Evolutionary conservation across 2,888 invertebrate species (phyloP), one percentile per base, ranked within the genome.

Genomic region (Ceramica pisi): DNA sequence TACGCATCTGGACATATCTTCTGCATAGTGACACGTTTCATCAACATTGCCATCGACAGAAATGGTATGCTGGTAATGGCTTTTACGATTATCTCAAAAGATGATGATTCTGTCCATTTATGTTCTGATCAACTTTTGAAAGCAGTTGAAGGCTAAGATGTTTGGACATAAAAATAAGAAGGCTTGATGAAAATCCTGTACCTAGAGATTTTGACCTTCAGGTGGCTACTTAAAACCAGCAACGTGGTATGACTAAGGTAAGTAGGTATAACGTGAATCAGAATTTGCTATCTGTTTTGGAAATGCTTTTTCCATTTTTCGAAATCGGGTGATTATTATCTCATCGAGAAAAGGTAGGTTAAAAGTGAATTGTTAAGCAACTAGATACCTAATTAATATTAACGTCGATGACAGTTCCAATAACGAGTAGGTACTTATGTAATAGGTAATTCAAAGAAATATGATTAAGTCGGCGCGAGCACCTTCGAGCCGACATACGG

Each of bases 361-460:
- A 31, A 31, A 31, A 38, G 14, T 77, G 50, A 71, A 41, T 26
- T 21, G 48, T 72, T 62, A 68, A 75, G 46, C 50, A 21, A 14
- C 38, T 57, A 7, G 23, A 59, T 46, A 35, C 1, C 35, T 5
- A 79, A 81, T 80, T 68, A 80, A 84, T 76, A 75, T 82, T 80
- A 81, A 74, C 62, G 71, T 78, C 65, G 79, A 77, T 79, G 86
- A 80, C 82, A 83, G 84, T 85, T 81, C 75, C 67, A 75, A 70
- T 73, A 85, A 76, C 56, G 48, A 65, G 70, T 59, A 50, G 19
- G 60, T 69, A 67, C n/a, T 57, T 69, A 67, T 31, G 31, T 31
- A n/a, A n/a, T 31, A 3, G 4, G 79, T 83, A 70, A 74, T 83
- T 85, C 86, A n/a, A 69, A 79, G 83, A 85, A 67, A 80, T 64